Percentiles rank a stretch among this genome's conserved stretches.
Conservation (phyloP, 2,113 vertebrate species). For the Cettia cetti region DNA sequence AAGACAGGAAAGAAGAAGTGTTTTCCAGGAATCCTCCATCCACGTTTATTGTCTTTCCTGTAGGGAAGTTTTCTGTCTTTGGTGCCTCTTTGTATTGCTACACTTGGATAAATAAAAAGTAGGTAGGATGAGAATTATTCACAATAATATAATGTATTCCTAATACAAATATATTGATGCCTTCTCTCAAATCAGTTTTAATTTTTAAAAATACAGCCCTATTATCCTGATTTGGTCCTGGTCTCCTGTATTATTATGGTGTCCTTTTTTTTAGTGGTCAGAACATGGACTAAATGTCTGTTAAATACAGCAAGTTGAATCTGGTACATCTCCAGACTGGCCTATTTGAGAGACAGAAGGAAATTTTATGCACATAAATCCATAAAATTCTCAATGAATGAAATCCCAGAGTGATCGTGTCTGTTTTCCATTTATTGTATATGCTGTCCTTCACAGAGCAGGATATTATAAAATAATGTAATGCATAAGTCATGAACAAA, state of each 20-base stretch:
- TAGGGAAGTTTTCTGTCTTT: not conserved
- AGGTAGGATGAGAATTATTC: not conserved
- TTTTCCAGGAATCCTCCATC: not conserved
- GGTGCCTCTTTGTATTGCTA: not conserved
- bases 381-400: not conserved
- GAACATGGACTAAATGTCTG: not conserved
- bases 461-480: constrained; percentile 3
- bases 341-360: not conserved
- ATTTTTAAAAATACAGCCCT: not conserved
- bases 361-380: not conserved
- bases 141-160: not conserved
- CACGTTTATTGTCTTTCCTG: not conserved
- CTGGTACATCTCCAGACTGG: not conserved
- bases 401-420: not conserved
- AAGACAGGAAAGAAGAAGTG: not conserved
- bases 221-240: not conserved
- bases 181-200: not conserved
- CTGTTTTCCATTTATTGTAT: constrained; percentile 1
- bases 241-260: not conserved
- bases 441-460: not conserved
- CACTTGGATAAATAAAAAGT: not conserved
- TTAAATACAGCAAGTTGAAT: not conserved
- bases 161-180: not conserved
- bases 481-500: not conserved
- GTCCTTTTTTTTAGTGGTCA: not conserved